Conservation (phyloP, 2,888 invertebrate genomes). For the Calameuta pallipes region DNA sequence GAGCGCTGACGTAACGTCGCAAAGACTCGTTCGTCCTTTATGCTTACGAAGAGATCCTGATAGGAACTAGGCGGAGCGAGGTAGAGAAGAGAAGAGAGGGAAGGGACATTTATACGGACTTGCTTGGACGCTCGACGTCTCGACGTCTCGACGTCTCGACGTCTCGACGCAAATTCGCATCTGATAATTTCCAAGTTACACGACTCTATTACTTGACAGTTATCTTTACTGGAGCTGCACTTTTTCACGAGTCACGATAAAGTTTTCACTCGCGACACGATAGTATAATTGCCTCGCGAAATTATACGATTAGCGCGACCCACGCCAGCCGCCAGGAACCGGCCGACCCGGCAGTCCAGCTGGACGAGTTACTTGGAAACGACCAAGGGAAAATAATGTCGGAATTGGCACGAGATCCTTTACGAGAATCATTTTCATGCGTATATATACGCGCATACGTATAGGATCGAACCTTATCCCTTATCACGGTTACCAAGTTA, state of each 20-base stretch:
- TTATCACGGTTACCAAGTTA: no score
- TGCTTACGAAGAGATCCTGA: no score
- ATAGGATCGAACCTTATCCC: no score
- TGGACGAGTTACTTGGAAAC: no score
- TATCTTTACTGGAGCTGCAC: conserved; percentile 27
- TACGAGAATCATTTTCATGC: no score
- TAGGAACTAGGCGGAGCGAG: not conserved
- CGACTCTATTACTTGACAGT: conserved; percentile 47
- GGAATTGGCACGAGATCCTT: no score
- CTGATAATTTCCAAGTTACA: conserved; percentile 44
- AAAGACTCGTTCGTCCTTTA: no score
- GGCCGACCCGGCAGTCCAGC: not conserved
- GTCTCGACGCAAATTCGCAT: conserved; percentile 47
- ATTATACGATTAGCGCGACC: conserved; percentile 48
- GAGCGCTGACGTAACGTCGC: no score
- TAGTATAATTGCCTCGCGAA: conserved; percentile 49
- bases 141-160: conserved; percentile 27
- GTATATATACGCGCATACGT: no score
- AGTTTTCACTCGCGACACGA: conserved; percentile 27
- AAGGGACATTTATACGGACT: conserved; percentile 14
- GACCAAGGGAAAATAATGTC: no score
- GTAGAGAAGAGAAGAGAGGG: conserved; percentile 1
- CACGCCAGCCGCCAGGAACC: not conserved
- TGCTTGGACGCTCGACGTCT: conserved; percentile 5
- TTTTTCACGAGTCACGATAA: conserved; percentile 6